Evolutionary conservation across 2,888 invertebrate species (phyloP).

Genomic region (Perdita meconis): DNA sequence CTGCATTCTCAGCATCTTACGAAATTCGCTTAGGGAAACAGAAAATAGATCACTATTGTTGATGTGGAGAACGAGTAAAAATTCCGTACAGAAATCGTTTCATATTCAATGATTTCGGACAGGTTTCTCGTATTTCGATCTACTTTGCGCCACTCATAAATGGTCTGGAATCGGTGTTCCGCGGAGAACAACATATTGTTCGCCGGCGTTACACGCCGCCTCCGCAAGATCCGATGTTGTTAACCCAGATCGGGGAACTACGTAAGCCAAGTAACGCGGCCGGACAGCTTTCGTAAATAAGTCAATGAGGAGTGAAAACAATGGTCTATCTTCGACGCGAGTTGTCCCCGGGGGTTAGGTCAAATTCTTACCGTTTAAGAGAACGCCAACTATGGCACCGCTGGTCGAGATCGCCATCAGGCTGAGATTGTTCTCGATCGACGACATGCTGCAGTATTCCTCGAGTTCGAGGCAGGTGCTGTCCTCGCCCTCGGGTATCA

Average conservation of each 20-base stretch:
- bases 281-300: slow-evolving; percentile 7
- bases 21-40: too few species aligned
- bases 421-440: slow-evolving; percentile 87
- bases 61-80: too few species aligned
- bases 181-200: slow-evolving; percentile 21
- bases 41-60: too few species aligned
- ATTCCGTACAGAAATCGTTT: too few species aligned
- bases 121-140: too few species aligned
- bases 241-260: slow-evolving; percentile 46
- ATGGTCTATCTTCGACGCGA: not conserved
- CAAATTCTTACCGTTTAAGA: slow-evolving; percentile 84
- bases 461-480: slow-evolving; percentile 88
- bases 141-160: too few species aligned
- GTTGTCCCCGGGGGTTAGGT: not conserved
- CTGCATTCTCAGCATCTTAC: too few species aligned
- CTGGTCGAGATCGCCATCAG: slow-evolving; percentile 87
- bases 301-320: slow-evolving; percentile 12
- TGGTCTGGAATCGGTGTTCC: not conserved
- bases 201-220: too few species aligned
- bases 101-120: too few species aligned
- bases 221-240: slow-evolving; percentile 18
- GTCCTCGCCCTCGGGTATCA: slow-evolving; percentile 87
- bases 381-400: slow-evolving; percentile 87
- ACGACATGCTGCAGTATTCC: slow-evolving; percentile 86
- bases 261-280: slow-evolving; percentile 17